Conservation (phyloP, 2,888 invertebrate species). For the Apotomis turbidana region DNA sequence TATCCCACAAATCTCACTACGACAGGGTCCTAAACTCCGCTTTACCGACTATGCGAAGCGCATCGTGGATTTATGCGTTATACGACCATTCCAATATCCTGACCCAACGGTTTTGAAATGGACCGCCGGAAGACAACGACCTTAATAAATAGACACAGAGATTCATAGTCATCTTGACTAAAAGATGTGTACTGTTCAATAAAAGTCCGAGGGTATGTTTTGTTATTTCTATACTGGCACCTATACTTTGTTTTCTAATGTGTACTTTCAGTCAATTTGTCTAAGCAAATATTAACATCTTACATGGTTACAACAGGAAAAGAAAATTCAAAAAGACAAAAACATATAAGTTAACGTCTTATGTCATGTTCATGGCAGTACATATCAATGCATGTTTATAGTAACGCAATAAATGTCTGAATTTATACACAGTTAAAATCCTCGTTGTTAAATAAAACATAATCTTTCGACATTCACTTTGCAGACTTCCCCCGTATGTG, state of each 20-base stretch:
- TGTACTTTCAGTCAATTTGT: too few species aligned
- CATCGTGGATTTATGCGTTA: constrained; percentile 5
- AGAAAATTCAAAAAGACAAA: too few species aligned
- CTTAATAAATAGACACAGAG: neutral
- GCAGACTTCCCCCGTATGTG: too few species aligned
- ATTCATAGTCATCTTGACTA: neutral
- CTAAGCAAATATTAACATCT: too few species aligned
- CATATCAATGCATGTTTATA: neutral
- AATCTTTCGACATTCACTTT: too few species aligned
- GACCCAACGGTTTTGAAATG: neutral
- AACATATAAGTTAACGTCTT: too few species aligned
- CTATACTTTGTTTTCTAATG: too few species aligned
- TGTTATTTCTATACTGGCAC: too few species aligned
- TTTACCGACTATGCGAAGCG: neutral
- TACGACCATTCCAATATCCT: constrained; percentile 10
- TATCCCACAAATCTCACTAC: neutral
- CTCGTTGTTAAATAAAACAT: neutral
- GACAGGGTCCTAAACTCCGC: neutral
- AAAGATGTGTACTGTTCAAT: too few species aligned
- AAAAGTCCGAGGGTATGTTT: too few species aligned
- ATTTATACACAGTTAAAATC: neutral
- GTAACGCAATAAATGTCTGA: neutral
- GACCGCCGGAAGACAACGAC: neutral
- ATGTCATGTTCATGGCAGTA: neutral
- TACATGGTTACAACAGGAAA: too few species aligned